A percentile compares a stretch with the other conserved stretches of the same genome.
Conservation (phyloP, 2,797 vertebrate genomes). For the Gobio occitaniae region DNA sequence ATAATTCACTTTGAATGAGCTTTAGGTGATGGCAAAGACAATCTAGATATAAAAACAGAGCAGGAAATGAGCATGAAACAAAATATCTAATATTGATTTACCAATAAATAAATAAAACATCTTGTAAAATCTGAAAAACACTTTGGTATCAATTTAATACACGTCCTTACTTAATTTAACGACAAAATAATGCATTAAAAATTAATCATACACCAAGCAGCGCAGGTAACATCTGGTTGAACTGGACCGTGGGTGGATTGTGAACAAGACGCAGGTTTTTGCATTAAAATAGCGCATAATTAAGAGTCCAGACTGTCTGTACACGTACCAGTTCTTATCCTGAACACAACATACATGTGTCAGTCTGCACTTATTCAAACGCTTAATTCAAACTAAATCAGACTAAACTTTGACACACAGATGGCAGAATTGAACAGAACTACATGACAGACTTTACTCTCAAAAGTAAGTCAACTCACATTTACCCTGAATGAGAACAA, state of each 20-base stretch:
- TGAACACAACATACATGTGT: neutral
- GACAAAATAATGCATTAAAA: neutral
- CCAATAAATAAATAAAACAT: neutral
- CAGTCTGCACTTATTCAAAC: constrained; percentile 1
- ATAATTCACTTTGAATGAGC: neutral
- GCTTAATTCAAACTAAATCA: neutral
- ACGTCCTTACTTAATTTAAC: neutral
- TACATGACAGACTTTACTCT: neutral
- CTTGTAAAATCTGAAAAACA: neutral
- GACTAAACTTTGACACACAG: constrained; percentile 8
- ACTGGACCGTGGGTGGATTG: neutral
- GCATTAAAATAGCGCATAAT: neutral
- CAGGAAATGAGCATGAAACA: neutral
- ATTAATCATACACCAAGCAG: neutral
- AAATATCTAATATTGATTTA: neutral
- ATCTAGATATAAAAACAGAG: too few relatives aligned
- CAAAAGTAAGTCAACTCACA: neutral
- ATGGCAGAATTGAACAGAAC: neutral
- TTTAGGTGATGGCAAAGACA: neutral
- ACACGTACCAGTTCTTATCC: neutral
- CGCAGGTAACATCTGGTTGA: neutral
- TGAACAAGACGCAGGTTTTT: neutral
- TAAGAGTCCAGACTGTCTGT: neutral
- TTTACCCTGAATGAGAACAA: neutral
- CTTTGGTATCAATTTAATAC: neutral